Evolutionary conservation across 2,888 invertebrate species (phyloP).

Genomic region (Leucophora obtusa): DNA sequence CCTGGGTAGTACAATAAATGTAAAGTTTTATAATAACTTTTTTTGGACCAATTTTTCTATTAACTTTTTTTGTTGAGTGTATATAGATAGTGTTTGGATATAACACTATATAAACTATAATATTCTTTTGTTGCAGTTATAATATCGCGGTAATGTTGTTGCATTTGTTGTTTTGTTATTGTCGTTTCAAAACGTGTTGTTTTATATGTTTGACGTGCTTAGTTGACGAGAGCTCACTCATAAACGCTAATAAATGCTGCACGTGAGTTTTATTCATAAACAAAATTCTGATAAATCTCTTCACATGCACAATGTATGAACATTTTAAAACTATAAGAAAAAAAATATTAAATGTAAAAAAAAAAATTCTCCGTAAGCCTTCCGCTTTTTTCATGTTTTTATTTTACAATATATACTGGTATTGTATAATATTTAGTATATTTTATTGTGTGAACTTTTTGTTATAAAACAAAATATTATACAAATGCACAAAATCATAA

Average conservation of each 20-base stretch:
- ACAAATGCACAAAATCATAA: too few relatives aligned
- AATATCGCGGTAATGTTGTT: conserved; percentile 14
- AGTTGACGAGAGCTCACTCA: conserved; percentile 54
- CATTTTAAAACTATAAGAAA: conserved; percentile 2
- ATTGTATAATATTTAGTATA: conserved; percentile 9
- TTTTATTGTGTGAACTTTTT: conserved; percentile 37
- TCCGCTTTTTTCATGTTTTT: conserved; percentile 29
- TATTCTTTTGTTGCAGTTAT: conserved; percentile 40
- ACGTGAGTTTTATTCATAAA: conserved; percentile 60
- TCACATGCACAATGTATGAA: conserved; percentile 22
- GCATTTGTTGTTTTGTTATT: conserved; percentile 17
- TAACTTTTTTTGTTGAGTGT: too few relatives aligned
- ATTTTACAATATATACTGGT: conserved; percentile 9
- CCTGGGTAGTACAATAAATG: too few relatives aligned
- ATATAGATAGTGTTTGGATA: conserved; percentile 37
- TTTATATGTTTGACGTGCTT: conserved; percentile 59
- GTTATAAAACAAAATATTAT: neutral
- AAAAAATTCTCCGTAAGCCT: conserved; percentile 39
- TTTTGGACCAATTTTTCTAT: too few relatives aligned
- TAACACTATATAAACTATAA: conserved; percentile 26
- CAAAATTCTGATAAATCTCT: conserved; percentile 38
- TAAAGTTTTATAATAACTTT: too few relatives aligned
- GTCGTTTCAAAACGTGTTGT: conserved; percentile 57
- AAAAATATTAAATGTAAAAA: conserved; percentile 16
- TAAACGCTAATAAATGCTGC: conserved; percentile 56